These are phyloP conservation scores for Apis cerana DNA, from an alignment of 1,140 invertebrate species.

Conservation along the genomic window DNA sequence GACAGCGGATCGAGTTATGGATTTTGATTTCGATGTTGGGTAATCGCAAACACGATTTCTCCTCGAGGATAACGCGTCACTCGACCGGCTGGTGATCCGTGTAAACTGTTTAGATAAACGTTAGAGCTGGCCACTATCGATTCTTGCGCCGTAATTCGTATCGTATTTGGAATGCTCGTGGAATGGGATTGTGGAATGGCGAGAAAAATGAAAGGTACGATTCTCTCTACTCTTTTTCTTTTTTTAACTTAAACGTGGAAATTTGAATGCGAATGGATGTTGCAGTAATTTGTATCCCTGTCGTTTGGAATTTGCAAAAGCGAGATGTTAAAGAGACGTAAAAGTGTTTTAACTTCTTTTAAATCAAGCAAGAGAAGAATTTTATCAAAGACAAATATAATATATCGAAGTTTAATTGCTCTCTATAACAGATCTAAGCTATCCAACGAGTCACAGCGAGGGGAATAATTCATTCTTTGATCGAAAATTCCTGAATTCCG, in stretches of 20 bases:
- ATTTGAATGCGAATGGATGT: no score
- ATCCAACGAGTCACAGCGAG: neutral
- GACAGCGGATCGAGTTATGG: slow-evolving; percentile 30
- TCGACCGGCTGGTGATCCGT: slow-evolving; percentile 1
- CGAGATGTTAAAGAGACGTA: no score
- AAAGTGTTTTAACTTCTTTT: no score
- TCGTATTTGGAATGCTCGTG: neutral
- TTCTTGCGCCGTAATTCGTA: neutral
- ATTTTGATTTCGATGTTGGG: slow-evolving; percentile 22
- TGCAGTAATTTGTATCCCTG: no score
- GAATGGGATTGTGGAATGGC: no score
- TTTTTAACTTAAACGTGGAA: no score
- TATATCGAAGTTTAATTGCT: no score
- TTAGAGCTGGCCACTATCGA: neutral
- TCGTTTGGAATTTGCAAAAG: no score
- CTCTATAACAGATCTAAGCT: neutral
- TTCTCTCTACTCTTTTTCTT: no score
- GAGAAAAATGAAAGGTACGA: no score
- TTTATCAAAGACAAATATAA: no score
- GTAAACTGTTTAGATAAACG: slow-evolving; percentile 25
- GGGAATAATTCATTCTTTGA: neutral
- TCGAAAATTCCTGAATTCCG: neutral
- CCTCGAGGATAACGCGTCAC: slow-evolving; percentile 28
- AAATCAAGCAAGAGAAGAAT: no score
- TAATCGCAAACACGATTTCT: slow-evolving; percentile 38